Conservation (phyloP, 2,888 invertebrate species). For the Drosophila testacea region DNA sequence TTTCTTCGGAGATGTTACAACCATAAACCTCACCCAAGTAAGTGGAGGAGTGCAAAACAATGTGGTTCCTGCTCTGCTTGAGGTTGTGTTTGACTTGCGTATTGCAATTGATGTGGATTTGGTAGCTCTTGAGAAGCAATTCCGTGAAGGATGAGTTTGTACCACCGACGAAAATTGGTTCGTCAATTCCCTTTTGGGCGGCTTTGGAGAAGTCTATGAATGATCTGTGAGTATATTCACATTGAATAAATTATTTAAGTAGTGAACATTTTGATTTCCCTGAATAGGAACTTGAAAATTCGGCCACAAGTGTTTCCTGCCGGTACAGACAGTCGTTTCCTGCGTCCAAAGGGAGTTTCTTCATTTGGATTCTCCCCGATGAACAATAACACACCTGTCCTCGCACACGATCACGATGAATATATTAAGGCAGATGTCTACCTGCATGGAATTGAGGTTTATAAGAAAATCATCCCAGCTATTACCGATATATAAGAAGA, state of each 20-base stretch:
- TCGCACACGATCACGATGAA: constrained; percentile 96
- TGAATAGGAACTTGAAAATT: constrained; percentile 87
- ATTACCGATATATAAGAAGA: constrained; percentile 57
- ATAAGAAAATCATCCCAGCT: constrained; percentile 72
- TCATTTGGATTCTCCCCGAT: constrained; percentile 97
- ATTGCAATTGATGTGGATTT: constrained; percentile 1
- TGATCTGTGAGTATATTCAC: constrained; percentile 1
- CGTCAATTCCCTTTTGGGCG: constrained; percentile 2
- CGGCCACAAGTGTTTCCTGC: constrained; percentile 92
- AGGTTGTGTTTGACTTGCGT: constrained; percentile 14
- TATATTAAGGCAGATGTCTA: constrained; percentile 91
- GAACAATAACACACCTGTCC: constrained; percentile 90
- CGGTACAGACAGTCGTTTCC: constrained; percentile 93
- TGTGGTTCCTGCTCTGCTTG: constrained; percentile 11
- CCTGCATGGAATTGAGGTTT: constrained; percentile 93
- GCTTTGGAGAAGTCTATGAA: neutral
- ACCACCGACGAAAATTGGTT: constrained; percentile 2
- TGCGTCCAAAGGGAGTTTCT: constrained; percentile 91
- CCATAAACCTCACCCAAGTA: constrained; percentile 12
- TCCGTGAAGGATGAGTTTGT: constrained; percentile 7
- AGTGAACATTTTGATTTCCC: too few species aligned
- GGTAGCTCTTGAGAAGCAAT: constrained; percentile 5
- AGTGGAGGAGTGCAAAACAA: constrained; percentile 16
- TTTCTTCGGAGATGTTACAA: neutral
- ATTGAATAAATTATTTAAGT: too few species aligned